Base-by-base conservation (phyloP, 2,113 vertebrate genomes). In the Oncorhynchus mykiss region DNA sequence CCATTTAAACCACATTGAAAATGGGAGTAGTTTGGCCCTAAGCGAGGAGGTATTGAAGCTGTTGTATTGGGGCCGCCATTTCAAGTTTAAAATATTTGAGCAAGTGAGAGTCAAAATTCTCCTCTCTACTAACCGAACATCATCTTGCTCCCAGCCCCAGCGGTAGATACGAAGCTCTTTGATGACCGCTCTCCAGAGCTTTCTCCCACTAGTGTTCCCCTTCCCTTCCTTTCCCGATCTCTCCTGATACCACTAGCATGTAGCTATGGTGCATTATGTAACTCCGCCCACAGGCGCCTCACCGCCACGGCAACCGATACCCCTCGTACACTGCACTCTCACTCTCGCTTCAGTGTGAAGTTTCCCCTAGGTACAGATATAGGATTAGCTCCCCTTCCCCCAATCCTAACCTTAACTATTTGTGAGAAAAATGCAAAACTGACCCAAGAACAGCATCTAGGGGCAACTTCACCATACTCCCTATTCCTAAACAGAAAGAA, bases 291-390 rank as follows among this genome's bases (percentile, higher is more conserved):
- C 66, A 5, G n/a, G 7, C 27, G 8, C 65, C 65, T 12, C 27
- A 9, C 27, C 65, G 8, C 65, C 2, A 74, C 7, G 49, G 31
- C 65, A 76, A 29, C 24, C 12, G 86, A 85, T 85, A 80, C 4
- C 73, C 81, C 88, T 90, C 86, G 1, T 13, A 67, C 77, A 67
- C 70, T 25, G 80, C 84, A 85, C 85, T 86, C 81, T 88, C 86
- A 57, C 85, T 86, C 68, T 34, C 48, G 13, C 51, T 11, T 45
- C 77, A 7, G 65, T 20, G 73, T 82, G 39, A 45, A 11, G 39
- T 45, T 45, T 45, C 51, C 51, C 16, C 5, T 79, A 84, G 88
- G 85, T 83, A 91, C 88, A 88, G 69, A 24, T 70, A 65, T 20
- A 76, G 84, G 51, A 54, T 54, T 18, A 54, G 51, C 16, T 16